Percentiles rank a stretch among this genome's conserved stretches.
These are phyloP conservation scores for Marmota flaviventris DNA, from an alignment of 2,113 vertebrate genomes.

Conservation along the genomic window DNA sequence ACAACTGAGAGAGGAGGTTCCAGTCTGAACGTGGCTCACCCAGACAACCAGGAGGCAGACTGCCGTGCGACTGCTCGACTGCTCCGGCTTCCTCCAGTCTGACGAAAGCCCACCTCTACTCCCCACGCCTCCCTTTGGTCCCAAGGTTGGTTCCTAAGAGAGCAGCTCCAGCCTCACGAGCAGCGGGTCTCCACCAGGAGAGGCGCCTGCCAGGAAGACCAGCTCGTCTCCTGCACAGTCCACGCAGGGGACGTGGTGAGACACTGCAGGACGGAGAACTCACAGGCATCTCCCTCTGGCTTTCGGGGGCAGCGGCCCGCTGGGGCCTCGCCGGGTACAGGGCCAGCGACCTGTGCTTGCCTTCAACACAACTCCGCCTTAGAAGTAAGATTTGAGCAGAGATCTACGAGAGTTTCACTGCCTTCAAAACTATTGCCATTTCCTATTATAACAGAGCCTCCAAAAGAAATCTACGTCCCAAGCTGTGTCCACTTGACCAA, in stretches of 20 bases:
- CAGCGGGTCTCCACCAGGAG: neutral
- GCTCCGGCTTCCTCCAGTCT: neutral
- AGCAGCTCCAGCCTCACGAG: neutral
- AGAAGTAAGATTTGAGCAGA: neutral
- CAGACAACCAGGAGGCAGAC: neutral
- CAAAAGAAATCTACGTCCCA: neutral
- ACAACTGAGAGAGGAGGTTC: too few species aligned
- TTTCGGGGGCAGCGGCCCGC: accelerated
- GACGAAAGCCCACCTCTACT: neutral
- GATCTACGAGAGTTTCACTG: neutral
- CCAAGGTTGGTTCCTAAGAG: neutral
- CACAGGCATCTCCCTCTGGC: too few species aligned
- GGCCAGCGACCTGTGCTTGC: neutral
- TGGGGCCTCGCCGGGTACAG: accelerated
- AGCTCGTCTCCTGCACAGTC: neutral
- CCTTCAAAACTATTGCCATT: neutral
- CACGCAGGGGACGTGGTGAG: neutral
- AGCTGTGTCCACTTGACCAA: neutral
- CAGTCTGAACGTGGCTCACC: neutral
- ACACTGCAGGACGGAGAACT: too few species aligned
- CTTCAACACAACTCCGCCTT: neutral
- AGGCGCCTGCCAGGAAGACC: neutral
- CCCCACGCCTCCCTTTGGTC: neutral
- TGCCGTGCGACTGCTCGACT: too few species aligned
- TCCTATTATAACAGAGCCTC: neutral